Base-by-base conservation (phyloP, 64 coral and sea anemone genomes). In the Catalaphyllia jardinei region DNA sequence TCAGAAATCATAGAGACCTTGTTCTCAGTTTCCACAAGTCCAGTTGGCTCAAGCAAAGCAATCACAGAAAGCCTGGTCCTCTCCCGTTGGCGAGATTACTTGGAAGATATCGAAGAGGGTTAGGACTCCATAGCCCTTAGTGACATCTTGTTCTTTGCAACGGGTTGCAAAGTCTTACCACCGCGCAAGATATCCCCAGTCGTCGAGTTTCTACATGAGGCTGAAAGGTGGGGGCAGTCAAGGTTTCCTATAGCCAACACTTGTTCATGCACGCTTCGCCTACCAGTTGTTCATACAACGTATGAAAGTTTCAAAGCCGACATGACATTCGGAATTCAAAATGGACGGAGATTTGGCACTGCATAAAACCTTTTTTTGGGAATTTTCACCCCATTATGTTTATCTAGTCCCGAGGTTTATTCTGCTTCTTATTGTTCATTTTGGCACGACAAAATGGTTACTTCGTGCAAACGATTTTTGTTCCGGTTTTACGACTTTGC, bases 261-360 rank as follows among this genome's bases (percentile, higher is more conserved):
- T 4, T 86, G 90, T 59, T 86, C 82, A 22, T 86, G 55, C 33
- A 35, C 33, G 33, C 33, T 35, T 35, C 73, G 73, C 57, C 25
- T 92, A 50, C 90, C 90, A 29, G 90, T 92, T 29, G 13, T 82
- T 24, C 89, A 91, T 82, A 29, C 10, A 51, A 61, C 35, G 10
- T 91, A 93, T 51, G 49, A 93, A 30, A 72, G 25, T 25, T 93
- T 88, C 33, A 88, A 88, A 82, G 86, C 60, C 9, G 92, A 93
- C 78, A 93, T 93, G 86, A 62, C 30, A 71, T 89, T 83, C 84
- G 92, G 87, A 29, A 93, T 89, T n/a, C 79, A 86, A 5, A 89
- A 94, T 67, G 38, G 57, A 28, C 33, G 31, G 67, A 79, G 87
- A 14, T 94, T 94, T 60, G 87, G 87, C 20, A 76, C 65, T 79